Evolutionary conservation across 2,888 invertebrate genomes (phyloP), one percentile per base, ranked within the genome.

Genomic region (Sphinx pinastri): DNA sequence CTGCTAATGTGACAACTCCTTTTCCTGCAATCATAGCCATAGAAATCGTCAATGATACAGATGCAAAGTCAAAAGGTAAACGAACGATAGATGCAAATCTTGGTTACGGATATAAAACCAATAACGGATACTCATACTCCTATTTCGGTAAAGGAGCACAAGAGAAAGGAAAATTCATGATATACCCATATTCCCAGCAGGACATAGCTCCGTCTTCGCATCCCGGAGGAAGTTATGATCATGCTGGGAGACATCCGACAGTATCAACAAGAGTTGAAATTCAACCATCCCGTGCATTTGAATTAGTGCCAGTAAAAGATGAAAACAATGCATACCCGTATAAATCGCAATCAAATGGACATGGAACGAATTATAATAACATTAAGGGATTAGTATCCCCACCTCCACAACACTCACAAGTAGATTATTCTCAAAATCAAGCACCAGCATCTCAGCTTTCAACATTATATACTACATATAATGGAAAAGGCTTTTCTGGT

Each of bases 81-180:
- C 92, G 97, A 76, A 97, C 97, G 0, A 96, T 97, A 14, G 96
- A 97, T 75, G 95, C 95, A 0, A 95, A 96, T 67, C 88, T 97
- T 13, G 97, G 97, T 71, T 97, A 96, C 82, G 96, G 96, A 10
- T 95, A 95, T 74, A 92, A 92, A 76, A 92, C 92, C 2, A 95
- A 95, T 76, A 88, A 89, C 74, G 94, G 94, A 11, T 94, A 94
- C 60, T 88, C 90, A n/a, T 94, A 94, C 75, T 89, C 90, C 3
- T 91, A 93, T 75, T 93, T 94, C 55, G 94, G 94, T n/a, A 93
- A 91, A 81, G 84, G 90, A 47, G 79, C 83, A 0, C 88, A 92
- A 76, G 89, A 92, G 47, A 90, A 92, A 78, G 94, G 94, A 13
- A 95, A 95, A 80, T 96, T 95, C 77, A 95, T 95, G 92, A 94